These are phyloP conservation scores for Dyspetes luteomarginatus DNA, from an alignment of 2,888 invertebrate genomes.

Conservation along the genomic window DNA sequence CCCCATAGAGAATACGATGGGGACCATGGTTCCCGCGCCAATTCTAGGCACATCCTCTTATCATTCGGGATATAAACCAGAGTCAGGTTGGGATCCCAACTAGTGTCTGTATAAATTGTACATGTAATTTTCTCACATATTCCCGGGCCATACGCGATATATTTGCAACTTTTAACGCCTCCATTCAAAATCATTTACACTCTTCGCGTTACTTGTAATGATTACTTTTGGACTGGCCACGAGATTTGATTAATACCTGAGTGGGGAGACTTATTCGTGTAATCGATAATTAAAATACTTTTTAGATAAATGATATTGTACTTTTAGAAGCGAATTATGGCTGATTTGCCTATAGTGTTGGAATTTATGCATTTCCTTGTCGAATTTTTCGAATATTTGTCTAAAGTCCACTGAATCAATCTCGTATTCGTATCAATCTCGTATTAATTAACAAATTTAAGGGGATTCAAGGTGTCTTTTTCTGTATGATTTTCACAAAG, in stretches of 20 bases:
- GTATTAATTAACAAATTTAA: too few species aligned
- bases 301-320: too few species aligned
- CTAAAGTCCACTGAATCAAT: too few species aligned
- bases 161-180: slow-evolving; percentile 18
- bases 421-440: too few species aligned
- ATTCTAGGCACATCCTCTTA: slow-evolving; percentile 80
- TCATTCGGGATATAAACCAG: slow-evolving; percentile 74
- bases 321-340: too few species aligned
- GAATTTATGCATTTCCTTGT: too few species aligned
- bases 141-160: not conserved
- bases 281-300: too few species aligned
- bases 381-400: too few species aligned
- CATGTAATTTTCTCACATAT: not conserved
- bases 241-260: not conserved
- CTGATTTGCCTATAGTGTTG: too few species aligned
- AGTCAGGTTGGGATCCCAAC: not conserved
- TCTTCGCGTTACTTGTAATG: slow-evolving; percentile 2
- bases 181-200: not conserved
- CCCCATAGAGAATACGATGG: slow-evolving; percentile 62
- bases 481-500: too few species aligned
- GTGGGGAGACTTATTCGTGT: not conserved
- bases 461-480: too few species aligned
- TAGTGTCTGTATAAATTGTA: not conserved
- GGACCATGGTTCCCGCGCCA: slow-evolving; percentile 80
- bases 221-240: too few species aligned